Evolutionary conservation across 2,113 vertebrate genomes (phyloP), one percentile per base, ranked within the genome.

Genomic region (Platysteira castanea): DNA sequence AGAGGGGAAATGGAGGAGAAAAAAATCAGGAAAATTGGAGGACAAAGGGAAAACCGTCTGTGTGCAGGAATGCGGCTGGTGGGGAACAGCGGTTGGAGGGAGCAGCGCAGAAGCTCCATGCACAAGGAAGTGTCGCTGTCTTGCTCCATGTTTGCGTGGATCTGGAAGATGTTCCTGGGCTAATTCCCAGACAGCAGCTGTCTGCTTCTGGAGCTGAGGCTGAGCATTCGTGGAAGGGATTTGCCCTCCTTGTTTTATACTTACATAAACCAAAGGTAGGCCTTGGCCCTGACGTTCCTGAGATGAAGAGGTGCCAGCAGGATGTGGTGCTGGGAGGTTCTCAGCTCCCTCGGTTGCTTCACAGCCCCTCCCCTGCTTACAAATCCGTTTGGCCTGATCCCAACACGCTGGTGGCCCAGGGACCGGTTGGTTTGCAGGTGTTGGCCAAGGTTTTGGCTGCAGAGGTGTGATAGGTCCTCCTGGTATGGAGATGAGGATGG

Each of bases 401-500:
- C 59, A 77, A 6, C 46, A 11, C 83, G 65, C 59, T 60, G 89
- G 21, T 60, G 96, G 60, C 18, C 19, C 12, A 11, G 20, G 77
- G 64, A 50, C 91, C 1, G 13, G 74, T 63, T 3, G 59, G 90
- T 84, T 86, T 59, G 76, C 53, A 52, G 77, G 64, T 64, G 68
- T 74, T 69, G 73, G 84, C 94, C 79, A 41, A 86, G 94, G 80
- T 57, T 87, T 79, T 84, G 68, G 89, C 87, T 68, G 23, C 31
- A 47, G 65, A 83, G 76, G 54, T 75, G 61, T 54, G 88, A 88
- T 93, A 42, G 75, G 89, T 82, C 23, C 92, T 82, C 10, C 59
- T 59, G 90, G 83, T 39, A 31, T 53, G 88, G 91, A 95, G 96
- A 94, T 93, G 93, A 77, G 50, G 84, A 54, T 5, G 42, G 87